Evolutionary conservation across 2,888 invertebrate genomes (phyloP), one percentile per base, ranked within the genome.

Genomic region (Troides helena): DNA sequence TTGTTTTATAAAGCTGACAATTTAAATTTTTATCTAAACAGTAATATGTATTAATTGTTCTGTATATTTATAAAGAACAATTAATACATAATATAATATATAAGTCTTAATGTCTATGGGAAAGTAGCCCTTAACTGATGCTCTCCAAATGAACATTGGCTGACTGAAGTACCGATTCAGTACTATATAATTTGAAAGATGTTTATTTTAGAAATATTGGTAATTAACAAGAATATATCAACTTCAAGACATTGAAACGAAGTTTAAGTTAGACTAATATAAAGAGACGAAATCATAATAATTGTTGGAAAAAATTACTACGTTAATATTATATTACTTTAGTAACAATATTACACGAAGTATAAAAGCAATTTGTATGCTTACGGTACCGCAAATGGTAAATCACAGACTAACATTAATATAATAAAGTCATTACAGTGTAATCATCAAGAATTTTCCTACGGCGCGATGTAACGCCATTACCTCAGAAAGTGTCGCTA

Each of bases 361-460:
- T n/a, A 57, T 21, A 60, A 65, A 57, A 30, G 21, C 50, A 58
- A 39, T 17, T 23, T 39, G 56, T 58, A 53, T 25, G 68, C 65
- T 53, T 43, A 56, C 23, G 17, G 36, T 56, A 8, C n/a, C 14
- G 21, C 59, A 62, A 58, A 62, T 46, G 39, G 50, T 43, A 36
- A 36, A 59, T 39, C 21, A 59, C 18, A 59, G 64, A 61, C 50
- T n/a, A 36, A n/a, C 56, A 57, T 67, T 67, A 67, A 25, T 65
- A 30, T 50, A 62, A 67, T 71, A 18, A 67, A 71, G 65, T 62
- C 57, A 65, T 66, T 65, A 69, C 57, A 62, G 62, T 62, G 62
- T 30, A 66, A 62, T 70, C 66, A 62, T 6, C 43, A 23, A 66
- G 65, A 56, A 46, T 66, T 62, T 70, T 62, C 65, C 39, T 23